Base-by-base conservation (phyloP, 2,888 invertebrate genomes). In the Clitarchus hookeri region DNA sequence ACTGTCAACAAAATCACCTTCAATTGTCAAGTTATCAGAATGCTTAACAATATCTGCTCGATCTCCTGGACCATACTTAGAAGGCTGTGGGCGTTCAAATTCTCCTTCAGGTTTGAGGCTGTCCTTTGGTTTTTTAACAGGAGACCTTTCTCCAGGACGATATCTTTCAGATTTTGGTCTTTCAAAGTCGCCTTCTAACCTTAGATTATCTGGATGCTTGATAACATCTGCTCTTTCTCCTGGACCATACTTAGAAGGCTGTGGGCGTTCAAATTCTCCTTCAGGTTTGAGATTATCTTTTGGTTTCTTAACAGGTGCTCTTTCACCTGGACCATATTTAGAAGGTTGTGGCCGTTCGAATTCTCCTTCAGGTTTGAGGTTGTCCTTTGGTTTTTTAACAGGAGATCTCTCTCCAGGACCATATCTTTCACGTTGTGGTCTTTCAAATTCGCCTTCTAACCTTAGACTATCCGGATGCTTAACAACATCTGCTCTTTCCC, bases 261-360 rank as follows among this genome's bases (percentile, higher is more conserved):
- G 87, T 19, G 85, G 85, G 13, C 88, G 87, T 82, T 86, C 88
- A 85, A 86, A 88, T 1, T 93, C 92, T 44, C 94, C 94, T 91
- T 94, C 94, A 3, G 94, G 94, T 89, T 92, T 93, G 0, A 96
- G 91, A 90, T 96, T 96, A 89, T 96, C 95, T 88, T 92, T 88
- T 0, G 93, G 93, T 87, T 88, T 89, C 88, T 88, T 87, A 11
- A 89, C 85, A 27, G 88, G 86, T 3, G 89, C 88, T 84, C 89
- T 85, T 53, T 90, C 89, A n/a, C 89, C 89, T 84, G 83, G 86
- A 44, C 84, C 88, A 84, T 85, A 87, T 83, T 85, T 87, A 48
- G 0, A 91, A 13, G 91, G 90, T 85, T 91, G 90, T 0, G 91
- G 91, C 86, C 91, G 90, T 86, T 93, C 92, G 88, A 94, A 94